These are phyloP conservation scores for Didymodactylos carnosus DNA, from an alignment of 2,888 invertebrate genomes.

Conservation along the genomic window DNA sequence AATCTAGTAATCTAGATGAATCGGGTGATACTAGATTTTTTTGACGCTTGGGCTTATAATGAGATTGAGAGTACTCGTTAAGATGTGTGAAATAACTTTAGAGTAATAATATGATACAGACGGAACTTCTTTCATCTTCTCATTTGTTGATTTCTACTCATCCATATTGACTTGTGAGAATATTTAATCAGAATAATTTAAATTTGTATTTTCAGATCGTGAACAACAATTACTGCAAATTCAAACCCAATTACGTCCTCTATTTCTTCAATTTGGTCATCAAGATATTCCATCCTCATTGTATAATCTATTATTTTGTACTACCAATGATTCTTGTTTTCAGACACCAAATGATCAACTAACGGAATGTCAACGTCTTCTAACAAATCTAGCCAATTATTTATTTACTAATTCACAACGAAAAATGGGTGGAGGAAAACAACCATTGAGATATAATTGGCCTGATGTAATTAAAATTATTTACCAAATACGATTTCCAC, in stretches of 20 bases:
- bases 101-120: too few species aligned
- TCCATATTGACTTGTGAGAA: too few species aligned
- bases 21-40: too few species aligned
- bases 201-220: neutral
- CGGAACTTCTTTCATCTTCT: too few species aligned
- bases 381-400: neutral
- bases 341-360: neutral
- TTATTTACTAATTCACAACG: neutral
- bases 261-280: neutral
- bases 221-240: neutral
- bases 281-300: neutral
- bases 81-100: too few species aligned
- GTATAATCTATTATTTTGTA: neutral
- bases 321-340: neutral
- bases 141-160: too few species aligned
- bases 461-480: neutral
- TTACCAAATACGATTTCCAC: neutral
- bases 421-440: neutral
- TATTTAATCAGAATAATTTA: too few species aligned
- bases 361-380: neutral
- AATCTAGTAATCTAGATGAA: too few species aligned
- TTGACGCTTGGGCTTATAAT: too few species aligned
- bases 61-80: too few species aligned
- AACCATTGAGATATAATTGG: neutral
- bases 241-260: neutral